Evolutionary conservation across 2,888 invertebrate species (phyloP), one percentile per base, ranked within the genome.

Genomic region (Lasius platythorax): DNA sequence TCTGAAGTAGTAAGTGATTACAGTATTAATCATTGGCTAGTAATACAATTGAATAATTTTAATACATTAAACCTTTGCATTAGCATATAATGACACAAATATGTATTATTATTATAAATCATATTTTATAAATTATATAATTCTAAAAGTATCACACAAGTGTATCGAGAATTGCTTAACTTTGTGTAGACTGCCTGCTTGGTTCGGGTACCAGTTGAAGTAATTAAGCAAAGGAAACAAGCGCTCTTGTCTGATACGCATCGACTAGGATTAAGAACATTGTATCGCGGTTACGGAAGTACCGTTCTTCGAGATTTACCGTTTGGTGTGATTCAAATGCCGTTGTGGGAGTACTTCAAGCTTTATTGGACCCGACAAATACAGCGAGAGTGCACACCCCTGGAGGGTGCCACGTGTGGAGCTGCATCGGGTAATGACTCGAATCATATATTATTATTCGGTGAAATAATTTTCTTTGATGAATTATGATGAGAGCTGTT

Each of bases 321-420:
- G 0, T 99, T 99, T 95, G 98, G 99, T 30, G 96, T 99, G 79
- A 97, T 99, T 83, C 99, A 99, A 95, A 98, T 99, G 95, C 99
- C 99, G 0, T 94, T 99, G 3, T 99, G 99, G 98, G 99, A 99
- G 95, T 96, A 97, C 91, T 96, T 99, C 73, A 99, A 99, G 96
- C 92, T 95, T 0, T 94, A 95, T 40, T 97, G 96, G 95, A 95
- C 89, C 58, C 85, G 75, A 40, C 87, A 87, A 3, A 87, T 92
- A 1, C 58, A 86, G 5, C 90, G 93, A 6, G 94, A 95, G 30
- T 95, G 96, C 61, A 95, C 96, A 64, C 96, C 97, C 0, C 95
- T 96, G 90, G 97, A 98, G 95, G 98, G 98, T 9, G 98, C 98
- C 0, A 84, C 97, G 0, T 99, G 98, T 95, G 99, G 99, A 0